Evolutionary conservation across 2,888 invertebrate genomes (phyloP).

Genomic region (Cephus pulcher): DNA sequence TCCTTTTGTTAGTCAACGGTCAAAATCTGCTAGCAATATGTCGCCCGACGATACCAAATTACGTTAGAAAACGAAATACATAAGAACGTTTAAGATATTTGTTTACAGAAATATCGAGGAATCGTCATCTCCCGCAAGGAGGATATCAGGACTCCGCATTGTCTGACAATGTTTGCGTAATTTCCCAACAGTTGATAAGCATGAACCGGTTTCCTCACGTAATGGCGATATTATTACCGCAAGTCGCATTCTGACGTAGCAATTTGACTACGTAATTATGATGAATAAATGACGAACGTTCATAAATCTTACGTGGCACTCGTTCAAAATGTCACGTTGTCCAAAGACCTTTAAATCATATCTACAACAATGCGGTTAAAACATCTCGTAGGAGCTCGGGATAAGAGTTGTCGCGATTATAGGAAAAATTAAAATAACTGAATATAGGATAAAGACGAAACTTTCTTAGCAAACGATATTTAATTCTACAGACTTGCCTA

Average conservation of each 20-base stretch:
- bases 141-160: not conserved
- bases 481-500: conserved; percentile 37
- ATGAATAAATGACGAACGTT: not conserved
- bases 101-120: not conserved
- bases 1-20: not conserved
- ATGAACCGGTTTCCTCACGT: not conserved
- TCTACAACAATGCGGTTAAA: not conserved
- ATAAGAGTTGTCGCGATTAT: not conserved
- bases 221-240: not conserved
- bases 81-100: not conserved
- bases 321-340: not conserved
- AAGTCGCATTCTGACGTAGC: not conserved
- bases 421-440: not conserved
- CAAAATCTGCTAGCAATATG: not conserved
- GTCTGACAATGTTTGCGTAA: not conserved
- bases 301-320: not conserved
- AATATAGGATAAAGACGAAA: not conserved
- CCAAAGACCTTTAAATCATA: not conserved
- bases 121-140: not conserved
- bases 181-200: not conserved
- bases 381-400: not conserved
- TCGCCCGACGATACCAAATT: not conserved
- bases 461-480: conserved; percentile 42
- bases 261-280: not conserved
- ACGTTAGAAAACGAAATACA: not conserved